These are phyloP conservation scores for Gibbula magus DNA, from an alignment of 2,888 invertebrate species.

Conservation along the genomic window DNA sequence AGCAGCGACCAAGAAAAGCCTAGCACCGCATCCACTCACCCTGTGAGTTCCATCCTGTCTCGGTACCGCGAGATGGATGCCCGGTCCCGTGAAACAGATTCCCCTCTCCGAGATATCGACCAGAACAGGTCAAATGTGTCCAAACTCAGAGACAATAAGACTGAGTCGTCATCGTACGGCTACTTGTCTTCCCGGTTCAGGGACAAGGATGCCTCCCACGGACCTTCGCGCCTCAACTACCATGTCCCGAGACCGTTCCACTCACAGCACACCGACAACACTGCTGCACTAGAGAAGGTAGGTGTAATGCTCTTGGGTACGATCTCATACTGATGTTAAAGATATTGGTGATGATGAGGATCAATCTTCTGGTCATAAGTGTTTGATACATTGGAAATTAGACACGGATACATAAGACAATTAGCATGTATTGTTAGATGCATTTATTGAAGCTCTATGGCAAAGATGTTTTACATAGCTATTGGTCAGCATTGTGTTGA, in stretches of 20 bases:
- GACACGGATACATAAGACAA: too few relatives aligned
- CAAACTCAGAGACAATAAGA: conserved; percentile 26
- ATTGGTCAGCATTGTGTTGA: too few relatives aligned
- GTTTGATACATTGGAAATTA: too few relatives aligned
- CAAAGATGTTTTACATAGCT: too few relatives aligned
- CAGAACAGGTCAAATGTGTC: conserved; percentile 19
- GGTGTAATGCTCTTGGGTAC: too few relatives aligned
- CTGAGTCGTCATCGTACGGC: conserved; percentile 7
- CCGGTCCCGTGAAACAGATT: conserved; percentile 16
- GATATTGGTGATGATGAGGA: too few relatives aligned
- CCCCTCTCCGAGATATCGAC: conserved; percentile 23
- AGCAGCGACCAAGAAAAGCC: conserved; percentile 40
- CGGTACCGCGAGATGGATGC: conserved; percentile 38
- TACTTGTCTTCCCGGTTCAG: conserved; percentile 40
- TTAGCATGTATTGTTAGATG: too few relatives aligned
- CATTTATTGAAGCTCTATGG: too few relatives aligned
- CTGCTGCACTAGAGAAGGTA: conserved; percentile 56
- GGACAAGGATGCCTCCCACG: conserved; percentile 32
- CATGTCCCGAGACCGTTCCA: conserved; percentile 37
- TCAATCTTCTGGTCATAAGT: too few relatives aligned
- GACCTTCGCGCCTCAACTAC: conserved; percentile 23
- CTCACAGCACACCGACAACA: conserved; percentile 8
- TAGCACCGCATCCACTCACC: conserved; percentile 35
- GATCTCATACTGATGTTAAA: too few relatives aligned
- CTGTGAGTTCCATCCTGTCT: conserved; percentile 40